A percentile compares a stretch with the other conserved stretches of the same genome.
Evolutionary conservation across 1,140 invertebrate species (phyloP).

Genomic region (Colletes gigas): DNA sequence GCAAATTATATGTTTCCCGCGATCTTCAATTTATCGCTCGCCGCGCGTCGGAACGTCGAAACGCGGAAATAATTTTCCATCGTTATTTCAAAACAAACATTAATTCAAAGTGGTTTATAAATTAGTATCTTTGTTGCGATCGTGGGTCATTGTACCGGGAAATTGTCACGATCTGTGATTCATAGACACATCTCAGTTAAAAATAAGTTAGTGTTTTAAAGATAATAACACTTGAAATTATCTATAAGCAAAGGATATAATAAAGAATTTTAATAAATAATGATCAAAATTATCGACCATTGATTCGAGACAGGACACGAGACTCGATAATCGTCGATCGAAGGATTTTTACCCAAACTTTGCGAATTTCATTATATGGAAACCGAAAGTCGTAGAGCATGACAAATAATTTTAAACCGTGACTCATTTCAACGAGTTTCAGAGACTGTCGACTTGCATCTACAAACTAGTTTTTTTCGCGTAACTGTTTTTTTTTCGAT

Average conservation of each 20-base stretch:
- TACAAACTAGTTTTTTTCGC: constrained; percentile 5
- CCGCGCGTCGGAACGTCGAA: background rate
- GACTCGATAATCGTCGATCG: background rate
- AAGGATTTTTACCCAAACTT: background rate
- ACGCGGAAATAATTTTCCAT: background rate
- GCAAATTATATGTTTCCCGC: constrained; percentile 43
- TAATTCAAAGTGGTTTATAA: background rate
- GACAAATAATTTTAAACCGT: background rate
- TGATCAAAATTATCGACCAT: background rate
- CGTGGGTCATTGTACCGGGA: constrained; percentile 15
- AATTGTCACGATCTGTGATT: background rate
- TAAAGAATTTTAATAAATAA: background rate
- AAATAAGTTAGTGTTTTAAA: constrained; percentile 1
- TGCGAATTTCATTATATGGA: background rate
- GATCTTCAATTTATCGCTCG: background rate
- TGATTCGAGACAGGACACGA: background rate
- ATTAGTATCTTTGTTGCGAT: background rate
- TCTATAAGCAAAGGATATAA: background rate
- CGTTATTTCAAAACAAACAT: background rate
- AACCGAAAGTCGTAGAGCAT: background rate
- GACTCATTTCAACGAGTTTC: background rate
- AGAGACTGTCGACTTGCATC: background rate
- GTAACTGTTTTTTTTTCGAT: background rate
- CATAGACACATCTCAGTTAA: background rate
- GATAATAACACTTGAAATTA: background rate